Evolutionary conservation across 2,113 vertebrate species (phyloP), one percentile per base, ranked within the genome.

Genomic region (Bostrychus sinensis): DNA sequence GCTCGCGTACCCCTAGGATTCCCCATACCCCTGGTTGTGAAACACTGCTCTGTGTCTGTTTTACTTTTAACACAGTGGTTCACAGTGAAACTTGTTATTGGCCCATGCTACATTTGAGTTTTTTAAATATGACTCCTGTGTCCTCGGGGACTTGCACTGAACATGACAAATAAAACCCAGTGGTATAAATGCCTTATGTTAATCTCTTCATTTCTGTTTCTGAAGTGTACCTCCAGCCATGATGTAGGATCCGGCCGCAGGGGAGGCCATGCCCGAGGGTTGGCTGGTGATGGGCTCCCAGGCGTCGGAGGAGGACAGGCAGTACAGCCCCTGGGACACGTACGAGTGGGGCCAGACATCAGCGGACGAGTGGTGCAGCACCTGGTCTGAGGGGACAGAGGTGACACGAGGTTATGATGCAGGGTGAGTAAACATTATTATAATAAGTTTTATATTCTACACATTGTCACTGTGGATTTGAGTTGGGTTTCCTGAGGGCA

Each of bases 311-410:
- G 97, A 97, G 8, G 96, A 96, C 70, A 99, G 93, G 79, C 97
- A 99, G 88, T 98, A 99, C 83, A 98, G 95, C 75, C 97, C 97
- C 87, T 98, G 97, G 0, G 97, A 98, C 84, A 99, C 95, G 8
- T 97, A 98, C 65, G 96, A 96, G 76, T 97, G 96, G 73, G 97
- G 97, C 97, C 97, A 99, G 56, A 95, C 94, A 1, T 98, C 97
- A 2, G 87, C 90, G 25, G 92, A 91, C 42, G 91, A 93, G 73
- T 91, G 91, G 54, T 96, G 94, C 73, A 96, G 91, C 1, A 92
- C 91, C 90, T 96, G 96, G 86, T 94, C 94, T 86, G 86, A 43
- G 50, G 10, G 9, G 56, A 12, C 41, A 39, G 11, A 66, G 45
- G 26, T 19, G 0, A n/a, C n/a, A n/a, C n/a, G n/a, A n/a, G n/a